Evolutionary conservation across 2,888 invertebrate species (phyloP).

Genomic region (Ptilodon capucinus): DNA sequence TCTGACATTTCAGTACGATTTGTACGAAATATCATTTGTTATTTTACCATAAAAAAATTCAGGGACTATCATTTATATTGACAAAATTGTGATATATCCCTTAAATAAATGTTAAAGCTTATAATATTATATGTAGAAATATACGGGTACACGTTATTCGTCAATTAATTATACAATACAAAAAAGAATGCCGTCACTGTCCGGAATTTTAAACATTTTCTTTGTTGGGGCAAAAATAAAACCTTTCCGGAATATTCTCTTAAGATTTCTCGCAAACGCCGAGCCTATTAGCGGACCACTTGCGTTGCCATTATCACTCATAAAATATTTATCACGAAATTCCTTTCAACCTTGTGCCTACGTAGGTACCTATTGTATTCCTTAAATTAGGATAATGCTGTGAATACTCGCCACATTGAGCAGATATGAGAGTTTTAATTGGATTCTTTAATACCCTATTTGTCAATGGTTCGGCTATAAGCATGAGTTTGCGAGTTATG

Average conservation of each 20-base stretch:
- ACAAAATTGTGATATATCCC: no score
- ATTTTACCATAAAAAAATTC: neutral
- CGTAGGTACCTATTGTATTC: neutral
- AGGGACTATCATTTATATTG: no score
- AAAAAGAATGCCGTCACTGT: neutral
- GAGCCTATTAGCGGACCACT: neutral
- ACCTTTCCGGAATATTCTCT: neutral
- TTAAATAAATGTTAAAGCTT: no score
- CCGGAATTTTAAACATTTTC: neutral
- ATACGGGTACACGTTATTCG: no score
- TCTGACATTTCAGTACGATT: conserved; percentile 1
- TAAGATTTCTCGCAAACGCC: neutral
- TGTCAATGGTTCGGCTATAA: no score
- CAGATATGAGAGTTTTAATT: no score
- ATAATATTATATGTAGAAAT: no score
- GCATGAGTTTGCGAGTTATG: no score
- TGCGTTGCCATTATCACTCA: neutral
- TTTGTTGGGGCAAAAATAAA: neutral
- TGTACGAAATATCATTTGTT: neutral
- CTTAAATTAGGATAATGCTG: no score
- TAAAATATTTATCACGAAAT: neutral
- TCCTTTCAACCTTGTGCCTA: neutral
- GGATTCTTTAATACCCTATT: no score
- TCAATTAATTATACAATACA: neutral
- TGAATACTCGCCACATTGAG: no score